Evolutionary conservation across 2,888 invertebrate species (phyloP), one percentile per base, ranked within the genome.

Genomic region (Ennomos fuscantarius): DNA sequence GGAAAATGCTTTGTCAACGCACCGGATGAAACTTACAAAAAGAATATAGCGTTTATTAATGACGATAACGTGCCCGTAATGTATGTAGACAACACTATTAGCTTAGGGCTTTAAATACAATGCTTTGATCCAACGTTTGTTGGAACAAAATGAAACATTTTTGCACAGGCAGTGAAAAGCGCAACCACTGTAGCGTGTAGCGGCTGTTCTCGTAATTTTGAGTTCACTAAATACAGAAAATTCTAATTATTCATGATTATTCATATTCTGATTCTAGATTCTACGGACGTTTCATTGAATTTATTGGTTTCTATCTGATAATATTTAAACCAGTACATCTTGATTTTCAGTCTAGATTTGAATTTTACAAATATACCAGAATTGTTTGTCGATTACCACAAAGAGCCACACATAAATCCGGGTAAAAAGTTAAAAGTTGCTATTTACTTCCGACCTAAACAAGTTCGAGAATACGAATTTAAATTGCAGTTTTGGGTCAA

Each of bases 1-100:
- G 95, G 95, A 5, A 93, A 93, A 60, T 95, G 95, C 72, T 93
- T 96, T 63, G 82, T 94, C 2, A 93, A 94, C 71, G 88, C 91
- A 6, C 88, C 89, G 9, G 87, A 86, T 36, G 61, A 78, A 0
- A 87, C 90, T 1, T 91, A 91, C 64, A 93, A 93, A 74, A 87
- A 82, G 65, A 84, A 74, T 61, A 69, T 92, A 54, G 80, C 78
- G 1, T 83, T 91, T 54, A 63, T 69, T 36, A 91, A 90, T 55
- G 79, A 85, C 36, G 90, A 90, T 55, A 78, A 69, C 66, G 71
- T 69, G 3, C 79, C 87, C 9, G 60, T 90, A 34, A 83, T 75
- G 91, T 91, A 80, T 66, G 81, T 44, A 12, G 35, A 24, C 9
- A 12, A 24, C 2, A 24, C 6, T 24, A 0, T 6, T 24, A 24